Evolutionary conservation across 2,797 vertebrate species (phyloP).

Genomic region (Loriculus beryllinus): DNA sequence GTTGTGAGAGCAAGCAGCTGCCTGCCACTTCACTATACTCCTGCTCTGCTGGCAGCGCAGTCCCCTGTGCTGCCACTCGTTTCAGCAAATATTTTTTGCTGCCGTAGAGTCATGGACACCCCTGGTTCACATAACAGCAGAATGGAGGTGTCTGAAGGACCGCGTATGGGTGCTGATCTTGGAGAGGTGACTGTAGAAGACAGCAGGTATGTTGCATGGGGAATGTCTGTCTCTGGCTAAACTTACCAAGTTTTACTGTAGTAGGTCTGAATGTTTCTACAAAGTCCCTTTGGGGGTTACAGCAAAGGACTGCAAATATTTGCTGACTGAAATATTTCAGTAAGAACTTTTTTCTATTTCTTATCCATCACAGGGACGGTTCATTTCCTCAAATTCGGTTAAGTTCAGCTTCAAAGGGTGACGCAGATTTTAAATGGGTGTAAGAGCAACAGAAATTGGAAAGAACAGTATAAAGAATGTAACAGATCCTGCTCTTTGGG

Average conservation of each 20-base stretch:
- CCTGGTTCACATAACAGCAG: rapidly evolving
- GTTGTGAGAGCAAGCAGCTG: background rate
- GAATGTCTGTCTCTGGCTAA: background rate
- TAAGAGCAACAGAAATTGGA: background rate
- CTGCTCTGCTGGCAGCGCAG: background rate
- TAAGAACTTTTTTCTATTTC: background rate
- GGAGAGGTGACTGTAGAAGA: background rate
- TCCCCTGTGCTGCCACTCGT: background rate
- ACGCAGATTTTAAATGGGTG: background rate
- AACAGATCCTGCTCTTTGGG: background rate
- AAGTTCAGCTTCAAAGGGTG: background rate
- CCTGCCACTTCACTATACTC: background rate
- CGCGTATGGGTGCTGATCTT: rapidly evolving
- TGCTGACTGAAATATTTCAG: background rate
- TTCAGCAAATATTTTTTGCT: background rate
- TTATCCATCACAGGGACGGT: background rate
- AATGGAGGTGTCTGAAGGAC: rapidly evolving
- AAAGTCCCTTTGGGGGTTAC: background rate
- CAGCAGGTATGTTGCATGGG: background rate
- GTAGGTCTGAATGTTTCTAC: background rate
- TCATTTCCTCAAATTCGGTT: background rate
- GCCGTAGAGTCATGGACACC: background rate
- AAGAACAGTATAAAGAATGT: background rate
- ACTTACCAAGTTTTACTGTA: background rate
- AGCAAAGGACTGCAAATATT: background rate